phyloP scores from a whole-genome alignment of 2,113 vertebrate species.

The Vicugna pacos region DNA sequence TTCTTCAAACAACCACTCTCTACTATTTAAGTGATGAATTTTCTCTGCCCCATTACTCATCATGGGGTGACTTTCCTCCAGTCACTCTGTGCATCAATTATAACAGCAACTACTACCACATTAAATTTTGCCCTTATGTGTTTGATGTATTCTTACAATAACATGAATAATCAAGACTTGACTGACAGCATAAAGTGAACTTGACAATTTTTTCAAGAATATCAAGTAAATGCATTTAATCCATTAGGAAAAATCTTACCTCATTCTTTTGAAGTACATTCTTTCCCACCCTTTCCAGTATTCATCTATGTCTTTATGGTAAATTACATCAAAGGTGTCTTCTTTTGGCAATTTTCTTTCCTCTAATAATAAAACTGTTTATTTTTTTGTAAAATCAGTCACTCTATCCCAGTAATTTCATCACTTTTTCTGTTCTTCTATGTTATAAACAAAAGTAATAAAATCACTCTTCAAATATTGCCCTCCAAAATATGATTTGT shows the following conservation, averaged over 20 bases:
- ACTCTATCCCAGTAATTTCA: neutral
- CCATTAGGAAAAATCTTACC: neutral
- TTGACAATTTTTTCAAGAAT: neutral
- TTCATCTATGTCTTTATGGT: neutral
- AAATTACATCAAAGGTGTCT: neutral
- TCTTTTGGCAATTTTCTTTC: neutral
- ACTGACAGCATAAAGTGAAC: neutral
- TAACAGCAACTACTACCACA: neutral
- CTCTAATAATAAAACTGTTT: neutral
- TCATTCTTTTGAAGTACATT: neutral
- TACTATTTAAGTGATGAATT: neutral
- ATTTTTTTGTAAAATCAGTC: neutral
- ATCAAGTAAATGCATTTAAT: neutral
- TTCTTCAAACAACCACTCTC: neutral
- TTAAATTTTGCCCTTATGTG: neutral
- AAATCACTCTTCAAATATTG: neutral
- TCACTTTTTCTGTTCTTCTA: neutral
- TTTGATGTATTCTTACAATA: neutral
- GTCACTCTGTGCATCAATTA: neutral
- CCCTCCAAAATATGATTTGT: neutral
- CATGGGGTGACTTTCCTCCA: fast-evolving
- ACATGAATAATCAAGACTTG: neutral
- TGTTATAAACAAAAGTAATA: neutral
- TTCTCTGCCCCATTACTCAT: neutral
- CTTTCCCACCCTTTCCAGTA: neutral